Evolutionary conservation across 2,888 invertebrate species (phyloP).

Genomic region (Vanessa cardui): DNA sequence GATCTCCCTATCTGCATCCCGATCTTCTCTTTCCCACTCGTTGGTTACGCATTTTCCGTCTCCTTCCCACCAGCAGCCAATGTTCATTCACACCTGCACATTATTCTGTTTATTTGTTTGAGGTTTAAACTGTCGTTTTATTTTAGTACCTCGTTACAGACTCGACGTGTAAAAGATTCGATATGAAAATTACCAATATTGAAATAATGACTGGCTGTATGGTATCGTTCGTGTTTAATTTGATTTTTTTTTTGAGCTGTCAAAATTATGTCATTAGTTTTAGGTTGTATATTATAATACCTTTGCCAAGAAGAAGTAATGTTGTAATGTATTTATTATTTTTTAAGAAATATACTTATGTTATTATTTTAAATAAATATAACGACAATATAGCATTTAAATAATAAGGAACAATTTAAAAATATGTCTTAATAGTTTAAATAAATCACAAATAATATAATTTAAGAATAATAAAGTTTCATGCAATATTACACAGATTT

Average conservation of each 20-base stretch:
- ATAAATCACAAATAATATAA: too few species aligned
- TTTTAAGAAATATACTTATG: too few species aligned
- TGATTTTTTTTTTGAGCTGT: not conserved
- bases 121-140: conserved; percentile 57
- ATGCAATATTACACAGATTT: not conserved
- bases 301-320: too few species aligned
- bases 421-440: too few species aligned
- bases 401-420: too few species aligned
- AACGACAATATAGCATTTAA: too few species aligned
- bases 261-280: not conserved
- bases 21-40: not conserved
- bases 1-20: conserved; percentile 13
- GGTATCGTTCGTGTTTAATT: not conserved
- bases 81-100: conserved; percentile 75
- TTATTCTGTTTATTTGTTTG: conserved; percentile 74
- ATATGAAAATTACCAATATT: conserved; percentile 41
- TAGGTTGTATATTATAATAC: too few species aligned
- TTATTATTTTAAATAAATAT: too few species aligned
- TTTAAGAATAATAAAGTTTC: too few species aligned
- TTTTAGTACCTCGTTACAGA: conserved; percentile 55
- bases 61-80: conserved; percentile 62
- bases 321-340: too few species aligned
- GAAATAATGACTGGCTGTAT: conserved; percentile 1
- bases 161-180: conserved; percentile 42
- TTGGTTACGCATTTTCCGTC: conserved; percentile 45